A percentile compares a stretch with the other conserved stretches of the same genome.
These are phyloP conservation scores for Sitobion miscanthi DNA, from an alignment of 1,140 invertebrate species.

Conservation along the genomic window DNA sequence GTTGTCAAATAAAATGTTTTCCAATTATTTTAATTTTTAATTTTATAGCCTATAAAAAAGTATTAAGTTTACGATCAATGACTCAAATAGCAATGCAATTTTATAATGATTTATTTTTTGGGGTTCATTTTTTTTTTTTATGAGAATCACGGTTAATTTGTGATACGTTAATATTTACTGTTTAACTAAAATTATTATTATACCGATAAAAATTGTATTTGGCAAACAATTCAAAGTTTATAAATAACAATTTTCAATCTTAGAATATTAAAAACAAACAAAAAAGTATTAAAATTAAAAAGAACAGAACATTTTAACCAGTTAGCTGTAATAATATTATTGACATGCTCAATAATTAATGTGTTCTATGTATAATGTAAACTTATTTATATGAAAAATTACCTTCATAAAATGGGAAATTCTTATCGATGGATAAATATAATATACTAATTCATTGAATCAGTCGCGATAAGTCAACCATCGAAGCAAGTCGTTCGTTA, in stretches of 20 bases:
- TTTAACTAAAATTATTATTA: not conserved
- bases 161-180: not conserved
- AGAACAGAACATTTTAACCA: not conserved
- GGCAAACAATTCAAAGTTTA: not conserved
- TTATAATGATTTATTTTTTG: not conserved
- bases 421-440: not conserved
- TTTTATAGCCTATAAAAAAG: not conserved
- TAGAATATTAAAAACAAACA: not conserved
- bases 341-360: not conserved
- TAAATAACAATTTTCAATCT: not conserved
- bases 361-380: not conserved
- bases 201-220: constrained; percentile 1
- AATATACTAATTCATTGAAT: too few relatives aligned
- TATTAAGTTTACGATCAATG: not conserved
- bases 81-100: not conserved
- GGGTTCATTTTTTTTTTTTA: too few relatives aligned
- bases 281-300: not conserved
- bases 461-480: too few relatives aligned
- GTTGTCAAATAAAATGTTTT: not conserved
- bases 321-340: not conserved
- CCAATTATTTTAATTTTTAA: not conserved
- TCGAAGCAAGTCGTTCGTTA: too few relatives aligned
- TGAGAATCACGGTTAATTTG: not conserved
- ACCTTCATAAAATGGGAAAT: not conserved
- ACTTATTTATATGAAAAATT: not conserved